Evolutionary conservation across 2,113 vertebrate species (phyloP), one percentile per base, ranked within the genome.

Genomic region (Tylochromis polylepis): DNA sequence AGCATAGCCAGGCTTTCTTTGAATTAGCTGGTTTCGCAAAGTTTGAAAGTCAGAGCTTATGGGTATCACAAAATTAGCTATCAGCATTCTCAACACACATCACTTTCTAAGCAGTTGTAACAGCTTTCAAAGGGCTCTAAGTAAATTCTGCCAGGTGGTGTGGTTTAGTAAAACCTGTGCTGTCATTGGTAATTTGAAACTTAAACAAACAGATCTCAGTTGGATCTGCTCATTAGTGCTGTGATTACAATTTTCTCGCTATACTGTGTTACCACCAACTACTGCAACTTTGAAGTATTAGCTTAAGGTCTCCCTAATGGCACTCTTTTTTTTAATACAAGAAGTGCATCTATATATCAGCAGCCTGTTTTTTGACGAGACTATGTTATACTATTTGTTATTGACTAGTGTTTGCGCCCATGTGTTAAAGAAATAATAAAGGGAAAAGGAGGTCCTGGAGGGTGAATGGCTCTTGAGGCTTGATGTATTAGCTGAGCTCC

Each of bases 401-500:
- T 77, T 86, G 65, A 36, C 6, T 27, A 15, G 27, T 41, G 4
- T 49, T 46, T 34, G 12, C 11, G 55, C 31, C 34, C 67, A 57
- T 14, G 2, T 70, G 6, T 20, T 10, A 36, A 27, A 57, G 51
- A 77, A 77, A 51, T 29, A 51, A 31, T 16, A 49, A 49, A n/a
- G 43, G 8, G 6, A 20, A 49, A 65, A 27, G 11, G 57, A 16
- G 4, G 16, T 11, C 43, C 24, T 60, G 8, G 27, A 51, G 59
- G 46, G 20, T 46, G 88, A 82, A 22, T 79, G 53, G 57, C 22
- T 90, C 29, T 62, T 2, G 2, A 81, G 70, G 31, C 59, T 43
- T 22, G 11, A 43, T 43, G 7, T 91, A 84, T 93, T 81, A 84
- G 84, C 86, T 87, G 87, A 93, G 88, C 81, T 78, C 27, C 14